phyloP scores from a whole-genome alignment of 1,140 invertebrate genomes.

The Nilaparvata lugens region DNA sequence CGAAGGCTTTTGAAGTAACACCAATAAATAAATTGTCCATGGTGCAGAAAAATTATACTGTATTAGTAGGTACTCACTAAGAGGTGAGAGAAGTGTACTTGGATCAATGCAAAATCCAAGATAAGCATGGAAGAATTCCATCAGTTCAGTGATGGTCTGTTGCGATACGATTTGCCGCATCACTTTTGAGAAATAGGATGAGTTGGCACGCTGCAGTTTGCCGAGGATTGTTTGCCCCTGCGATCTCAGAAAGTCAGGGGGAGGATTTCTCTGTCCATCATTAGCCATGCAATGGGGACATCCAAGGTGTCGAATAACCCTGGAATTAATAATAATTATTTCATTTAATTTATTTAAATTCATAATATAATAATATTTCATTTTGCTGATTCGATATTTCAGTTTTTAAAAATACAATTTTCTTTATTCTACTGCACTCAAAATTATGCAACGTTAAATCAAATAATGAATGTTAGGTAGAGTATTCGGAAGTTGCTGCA shows the following conservation, averaged over 20 bases:
- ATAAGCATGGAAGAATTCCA: conserved; percentile 93
- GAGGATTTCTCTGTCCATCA: conserved; percentile 73
- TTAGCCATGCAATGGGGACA: conserved; percentile 79
- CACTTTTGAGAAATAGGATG: conserved; percentile 66
- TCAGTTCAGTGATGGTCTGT: conserved; percentile 65
- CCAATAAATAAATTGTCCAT: too few species aligned
- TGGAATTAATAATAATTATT: conserved; percentile 32
- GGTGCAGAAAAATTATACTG: too few species aligned
- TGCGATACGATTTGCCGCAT: conserved; percentile 67
- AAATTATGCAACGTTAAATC: too few species aligned
- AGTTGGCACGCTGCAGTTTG: conserved; percentile 57
- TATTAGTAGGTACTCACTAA: conserved; percentile 51
- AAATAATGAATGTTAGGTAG: too few species aligned
- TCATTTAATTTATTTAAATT: not conserved
- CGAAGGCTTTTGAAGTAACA: too few species aligned
- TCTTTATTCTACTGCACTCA: too few species aligned
- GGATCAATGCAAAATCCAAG: conserved; percentile 92
- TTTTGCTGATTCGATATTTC: too few species aligned
- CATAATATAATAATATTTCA: too few species aligned
- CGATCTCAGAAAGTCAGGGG: conserved; percentile 79
- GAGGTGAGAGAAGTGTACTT: conserved; percentile 66
- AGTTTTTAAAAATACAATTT: too few species aligned
- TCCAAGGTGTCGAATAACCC: conserved; percentile 81
- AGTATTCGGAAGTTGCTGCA: too few species aligned
- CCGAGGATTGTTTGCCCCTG: conserved; percentile 78